Percentiles rank a stretch among this genome's conserved stretches.
phyloP scores from a whole-genome alignment of 2,888 invertebrate genomes.

The Zele albiditarsus region DNA sequence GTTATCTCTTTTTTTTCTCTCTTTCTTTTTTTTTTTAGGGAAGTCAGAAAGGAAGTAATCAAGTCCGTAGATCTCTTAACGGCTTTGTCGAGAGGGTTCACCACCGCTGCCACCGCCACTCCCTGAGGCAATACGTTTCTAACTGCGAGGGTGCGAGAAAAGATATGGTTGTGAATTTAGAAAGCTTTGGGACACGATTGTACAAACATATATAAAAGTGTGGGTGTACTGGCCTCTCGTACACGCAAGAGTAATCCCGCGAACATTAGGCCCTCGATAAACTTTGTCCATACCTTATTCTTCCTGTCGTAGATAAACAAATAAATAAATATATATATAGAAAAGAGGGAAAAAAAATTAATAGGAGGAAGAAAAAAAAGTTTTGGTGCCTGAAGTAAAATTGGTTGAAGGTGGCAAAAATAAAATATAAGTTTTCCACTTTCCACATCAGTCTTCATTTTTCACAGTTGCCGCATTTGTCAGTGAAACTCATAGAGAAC shows the following conservation, averaged over 20 bases:
- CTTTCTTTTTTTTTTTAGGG: slow-evolving; percentile 14
- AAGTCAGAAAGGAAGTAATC: slow-evolving; percentile 50
- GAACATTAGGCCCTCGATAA: slow-evolving; percentile 9
- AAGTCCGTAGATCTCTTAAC: slow-evolving; percentile 52
- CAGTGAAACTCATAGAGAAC: slow-evolving; percentile 20
- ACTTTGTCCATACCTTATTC: slow-evolving; percentile 33
- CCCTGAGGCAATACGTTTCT: slow-evolving; percentile 48
- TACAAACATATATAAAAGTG: not conserved
- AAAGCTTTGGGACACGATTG: slow-evolving; percentile 24
- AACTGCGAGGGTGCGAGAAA: slow-evolving; percentile 40
- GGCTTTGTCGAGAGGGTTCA: slow-evolving; percentile 32
- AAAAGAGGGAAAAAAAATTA: not conserved
- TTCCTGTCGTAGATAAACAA: slow-evolving; percentile 8
- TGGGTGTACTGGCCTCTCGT: slow-evolving; percentile 34
- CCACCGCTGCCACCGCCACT: slow-evolving; percentile 31
- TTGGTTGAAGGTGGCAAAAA: not conserved
- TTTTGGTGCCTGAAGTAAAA: not conserved
- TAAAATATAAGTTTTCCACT: slow-evolving; percentile 17
- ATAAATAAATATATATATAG: not conserved
- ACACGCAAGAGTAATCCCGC: slow-evolving; percentile 37
- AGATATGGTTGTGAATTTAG: slow-evolving; percentile 50
- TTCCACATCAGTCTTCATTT: slow-evolving; percentile 20
- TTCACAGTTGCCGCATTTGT: slow-evolving; percentile 19
- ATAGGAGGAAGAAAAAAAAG: slow-evolving; percentile 12
- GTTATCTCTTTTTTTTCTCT: slow-evolving; percentile 8